Percentiles rank a stretch among this genome's conserved stretches.
These are phyloP conservation scores for Haplotaxodon microlepis DNA, from an alignment of 2,113 vertebrate species.

Conservation along the genomic window DNA sequence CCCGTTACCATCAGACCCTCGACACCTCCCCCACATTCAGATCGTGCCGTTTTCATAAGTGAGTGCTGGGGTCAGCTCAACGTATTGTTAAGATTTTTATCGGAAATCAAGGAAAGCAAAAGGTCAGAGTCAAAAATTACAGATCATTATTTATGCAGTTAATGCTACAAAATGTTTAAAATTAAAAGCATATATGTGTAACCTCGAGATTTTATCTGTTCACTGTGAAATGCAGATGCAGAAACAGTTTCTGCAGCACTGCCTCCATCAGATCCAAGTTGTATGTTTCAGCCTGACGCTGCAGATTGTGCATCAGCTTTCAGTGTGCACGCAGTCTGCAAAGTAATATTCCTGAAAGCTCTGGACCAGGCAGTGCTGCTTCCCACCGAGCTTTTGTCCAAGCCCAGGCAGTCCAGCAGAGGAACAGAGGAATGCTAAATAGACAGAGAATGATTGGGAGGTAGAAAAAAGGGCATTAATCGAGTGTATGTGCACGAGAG, in stretches of 20 bases:
- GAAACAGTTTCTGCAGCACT: background rate
- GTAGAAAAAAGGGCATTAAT: slow-evolving; percentile 21
- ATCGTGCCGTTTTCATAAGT: background rate
- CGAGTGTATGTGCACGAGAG: background rate
- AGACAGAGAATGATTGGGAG: slow-evolving; percentile 46
- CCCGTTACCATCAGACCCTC: background rate
- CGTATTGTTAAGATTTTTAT: background rate
- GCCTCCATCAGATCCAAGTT: slow-evolving; percentile 2
- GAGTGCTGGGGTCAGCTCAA: background rate
- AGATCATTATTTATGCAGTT: background rate
- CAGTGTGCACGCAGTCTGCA: slow-evolving; percentile 30
- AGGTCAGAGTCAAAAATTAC: background rate
- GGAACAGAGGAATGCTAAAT: slow-evolving; percentile 51
- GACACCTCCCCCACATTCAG: slow-evolving; percentile 30
- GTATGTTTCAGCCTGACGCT: slow-evolving; percentile 43
- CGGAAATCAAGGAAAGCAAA: background rate
- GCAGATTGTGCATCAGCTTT: slow-evolving; percentile 26
- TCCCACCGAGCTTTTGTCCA: slow-evolving; percentile 64
- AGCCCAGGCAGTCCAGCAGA: background rate
- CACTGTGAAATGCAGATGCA: background rate
- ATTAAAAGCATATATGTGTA: background rate
- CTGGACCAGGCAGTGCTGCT: slow-evolving; percentile 20
- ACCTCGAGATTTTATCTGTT: background rate
- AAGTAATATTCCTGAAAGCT: slow-evolving; percentile 68
- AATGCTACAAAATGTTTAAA: background rate